phyloP scores from a whole-genome alignment of 1,140 invertebrate genomes.

The Adoxophyes honmai region DNA sequence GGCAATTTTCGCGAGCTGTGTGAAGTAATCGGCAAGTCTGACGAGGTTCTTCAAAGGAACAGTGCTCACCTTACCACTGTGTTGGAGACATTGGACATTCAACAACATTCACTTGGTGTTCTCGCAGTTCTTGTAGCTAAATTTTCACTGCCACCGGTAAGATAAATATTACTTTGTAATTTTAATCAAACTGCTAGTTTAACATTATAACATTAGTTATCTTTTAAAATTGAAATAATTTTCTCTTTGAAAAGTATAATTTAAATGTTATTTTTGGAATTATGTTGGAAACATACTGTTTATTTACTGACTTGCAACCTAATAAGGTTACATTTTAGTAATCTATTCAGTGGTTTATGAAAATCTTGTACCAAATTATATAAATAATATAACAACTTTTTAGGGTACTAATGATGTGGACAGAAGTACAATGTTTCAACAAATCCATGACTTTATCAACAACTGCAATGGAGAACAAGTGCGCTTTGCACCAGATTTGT shows the following conservation, averaged over 20 bases:
- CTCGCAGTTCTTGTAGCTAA: constrained; percentile 91
- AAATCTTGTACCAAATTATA: no score
- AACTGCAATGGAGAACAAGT: constrained; percentile 93
- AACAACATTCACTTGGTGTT: constrained; percentile 92
- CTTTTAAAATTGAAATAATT: no score
- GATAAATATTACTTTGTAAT: constrained; percentile 15
- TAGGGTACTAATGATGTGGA: constrained; percentile 67
- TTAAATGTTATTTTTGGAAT: no score
- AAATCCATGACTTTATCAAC: constrained; percentile 89
- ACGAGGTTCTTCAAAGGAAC: constrained; percentile 89
- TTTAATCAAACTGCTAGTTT: no score
- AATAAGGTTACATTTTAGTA: no score
- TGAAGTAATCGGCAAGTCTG: constrained; percentile 88
- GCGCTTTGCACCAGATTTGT: constrained; percentile 87
- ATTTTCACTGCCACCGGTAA: constrained; percentile 78
- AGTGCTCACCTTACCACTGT: constrained; percentile 91
- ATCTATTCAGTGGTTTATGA: no score
- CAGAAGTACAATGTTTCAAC: constrained; percentile 78
- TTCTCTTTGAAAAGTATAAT: no score
- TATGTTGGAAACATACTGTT: no score
- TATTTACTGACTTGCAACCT: no score
- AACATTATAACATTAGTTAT: no score
- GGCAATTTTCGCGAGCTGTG: constrained; percentile 90
- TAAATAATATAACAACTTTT: constrained; percentile 11
- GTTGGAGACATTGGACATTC: constrained; percentile 90